Evolutionary conservation across 1,140 invertebrate species (phyloP).

Genomic region (Oncopeltus fasciatus): DNA sequence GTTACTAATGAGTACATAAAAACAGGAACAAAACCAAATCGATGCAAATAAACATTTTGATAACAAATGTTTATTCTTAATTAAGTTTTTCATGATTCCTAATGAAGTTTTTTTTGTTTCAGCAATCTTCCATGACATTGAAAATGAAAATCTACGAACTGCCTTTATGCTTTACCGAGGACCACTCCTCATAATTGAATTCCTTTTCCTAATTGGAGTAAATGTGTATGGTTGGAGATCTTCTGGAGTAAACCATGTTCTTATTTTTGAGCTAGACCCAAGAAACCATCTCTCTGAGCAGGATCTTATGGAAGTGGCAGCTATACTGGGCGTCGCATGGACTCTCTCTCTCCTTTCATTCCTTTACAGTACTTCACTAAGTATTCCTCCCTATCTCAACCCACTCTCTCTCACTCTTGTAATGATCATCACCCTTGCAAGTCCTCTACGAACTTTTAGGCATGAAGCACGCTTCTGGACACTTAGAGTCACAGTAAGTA

Average conservation of each 20-base stretch:
- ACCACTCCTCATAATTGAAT: conserved; percentile 66
- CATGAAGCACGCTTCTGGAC: conserved; percentile 58
- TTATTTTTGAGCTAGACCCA: conserved; percentile 86
- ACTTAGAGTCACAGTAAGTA: conserved; percentile 31
- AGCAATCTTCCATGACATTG: conserved; percentile 33
- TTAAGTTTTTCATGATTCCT: background rate
- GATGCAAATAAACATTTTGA: too few relatives aligned
- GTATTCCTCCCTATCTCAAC: conserved; percentile 61
- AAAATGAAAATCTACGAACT: conserved; percentile 34
- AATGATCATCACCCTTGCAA: conserved; percentile 60
- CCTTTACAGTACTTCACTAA: conserved; percentile 53
- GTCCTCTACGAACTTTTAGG: conserved; percentile 63
- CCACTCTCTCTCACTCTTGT: conserved; percentile 55
- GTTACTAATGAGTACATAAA: too few relatives aligned
- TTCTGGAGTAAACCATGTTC: conserved; percentile 81
- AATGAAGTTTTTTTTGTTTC: conserved; percentile 18
- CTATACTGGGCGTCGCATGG: conserved; percentile 75
- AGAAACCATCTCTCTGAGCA: conserved; percentile 66
- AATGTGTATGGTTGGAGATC: conserved; percentile 82
- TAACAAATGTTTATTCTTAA: too few relatives aligned
- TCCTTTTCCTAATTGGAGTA: conserved; percentile 72
- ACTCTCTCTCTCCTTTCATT: conserved; percentile 49
- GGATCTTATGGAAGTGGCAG: conserved; percentile 74
- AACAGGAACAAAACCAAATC: too few relatives aligned
- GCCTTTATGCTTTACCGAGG: conserved; percentile 62